Conservation (phyloP, 2,113 vertebrate species). For the Oreocharis arfaki region DNA sequence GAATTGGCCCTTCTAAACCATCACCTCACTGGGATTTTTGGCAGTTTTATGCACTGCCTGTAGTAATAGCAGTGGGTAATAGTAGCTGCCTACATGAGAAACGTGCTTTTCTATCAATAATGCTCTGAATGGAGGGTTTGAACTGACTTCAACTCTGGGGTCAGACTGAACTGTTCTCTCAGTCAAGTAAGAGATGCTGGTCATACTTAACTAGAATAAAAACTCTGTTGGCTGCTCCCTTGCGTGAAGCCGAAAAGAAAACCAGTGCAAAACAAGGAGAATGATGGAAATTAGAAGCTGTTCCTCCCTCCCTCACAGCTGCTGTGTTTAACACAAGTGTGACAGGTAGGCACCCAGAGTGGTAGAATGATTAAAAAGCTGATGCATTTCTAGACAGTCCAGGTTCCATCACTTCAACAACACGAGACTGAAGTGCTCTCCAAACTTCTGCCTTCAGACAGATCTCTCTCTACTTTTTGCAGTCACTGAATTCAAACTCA, state of each 20-base stretch:
- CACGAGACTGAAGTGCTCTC: not conserved
- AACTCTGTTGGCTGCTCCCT: not conserved
- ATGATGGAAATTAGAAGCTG: not conserved
- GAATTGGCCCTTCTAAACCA: not conserved
- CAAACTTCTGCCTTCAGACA: not conserved
- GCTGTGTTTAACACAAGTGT: not conserved
- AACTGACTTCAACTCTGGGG: not conserved
- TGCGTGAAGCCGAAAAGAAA: not conserved
- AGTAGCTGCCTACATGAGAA: not conserved
- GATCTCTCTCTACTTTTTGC: not conserved
- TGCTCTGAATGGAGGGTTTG: not conserved
- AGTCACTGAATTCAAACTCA: not conserved
- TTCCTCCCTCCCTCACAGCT: no score
- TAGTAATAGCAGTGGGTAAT: not conserved
- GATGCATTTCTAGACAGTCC: not conserved
- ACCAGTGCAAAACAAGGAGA: not conserved
- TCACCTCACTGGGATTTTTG: not conserved
- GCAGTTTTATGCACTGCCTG: not conserved
- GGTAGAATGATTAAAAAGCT: not conserved
- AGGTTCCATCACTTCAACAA: not conserved
- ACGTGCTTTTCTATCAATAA: not conserved
- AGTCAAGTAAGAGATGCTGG: not conserved
- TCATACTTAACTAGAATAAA: not conserved
- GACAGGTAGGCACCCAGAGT: not conserved
- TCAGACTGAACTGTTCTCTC: not conserved